These are phyloP conservation scores for Chrysochloris asiatica DNA, from an alignment of 2,113 vertebrate species.

Conservation along the genomic window DNA sequence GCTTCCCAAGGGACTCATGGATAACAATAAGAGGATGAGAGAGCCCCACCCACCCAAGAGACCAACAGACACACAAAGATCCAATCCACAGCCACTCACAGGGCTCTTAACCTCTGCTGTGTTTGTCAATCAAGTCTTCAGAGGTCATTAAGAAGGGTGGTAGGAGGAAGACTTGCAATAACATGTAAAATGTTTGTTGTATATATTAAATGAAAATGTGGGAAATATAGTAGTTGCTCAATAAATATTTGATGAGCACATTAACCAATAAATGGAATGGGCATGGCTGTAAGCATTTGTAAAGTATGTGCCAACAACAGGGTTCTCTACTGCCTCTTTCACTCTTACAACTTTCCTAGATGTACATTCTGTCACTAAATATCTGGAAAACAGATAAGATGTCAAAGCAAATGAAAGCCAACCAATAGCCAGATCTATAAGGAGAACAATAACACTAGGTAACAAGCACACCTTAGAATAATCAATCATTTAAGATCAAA, in stretches of 20 bases:
- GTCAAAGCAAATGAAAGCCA: background rate
- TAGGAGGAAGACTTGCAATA: too few species aligned
- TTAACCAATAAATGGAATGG: background rate
- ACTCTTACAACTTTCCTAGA: background rate
- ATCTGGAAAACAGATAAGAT: background rate
- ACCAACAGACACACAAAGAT: too few species aligned
- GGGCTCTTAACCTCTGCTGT: too few species aligned
- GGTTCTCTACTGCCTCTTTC: background rate
- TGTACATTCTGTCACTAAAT: too few species aligned
- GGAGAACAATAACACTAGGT: too few species aligned
- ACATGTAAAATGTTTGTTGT: background rate
- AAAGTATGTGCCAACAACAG: fast-evolving
- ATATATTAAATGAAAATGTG: background rate
- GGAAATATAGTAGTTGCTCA: background rate
- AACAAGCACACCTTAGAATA: too few species aligned
- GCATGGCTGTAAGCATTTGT: fast-evolving
- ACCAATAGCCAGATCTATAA: too few species aligned
- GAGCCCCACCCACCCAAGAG: background rate
- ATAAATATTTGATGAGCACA: background rate
- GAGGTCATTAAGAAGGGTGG: background rate
- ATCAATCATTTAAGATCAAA: too few species aligned
- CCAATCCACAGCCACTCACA: too few species aligned
- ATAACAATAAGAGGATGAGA: background rate
- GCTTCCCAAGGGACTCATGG: background rate
- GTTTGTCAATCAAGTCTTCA: too few species aligned